A percentile compares a stretch with the other conserved stretches of the same genome.
phyloP scores from a whole-genome alignment of 2,888 invertebrate species.

The Coenonympha glycerion region DNA sequence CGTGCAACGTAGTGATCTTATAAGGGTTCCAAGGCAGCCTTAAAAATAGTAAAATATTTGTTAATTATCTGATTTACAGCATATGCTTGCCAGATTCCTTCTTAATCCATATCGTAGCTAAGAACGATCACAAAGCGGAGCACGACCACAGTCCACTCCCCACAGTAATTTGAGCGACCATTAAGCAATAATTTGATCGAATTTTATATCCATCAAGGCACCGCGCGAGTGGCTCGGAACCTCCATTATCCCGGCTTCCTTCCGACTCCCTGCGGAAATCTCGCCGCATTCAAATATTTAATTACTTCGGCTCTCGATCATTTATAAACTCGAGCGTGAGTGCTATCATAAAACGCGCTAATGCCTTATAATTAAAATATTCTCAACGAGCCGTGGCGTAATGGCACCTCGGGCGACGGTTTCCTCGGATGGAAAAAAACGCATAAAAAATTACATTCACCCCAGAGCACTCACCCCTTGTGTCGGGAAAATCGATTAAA shows the following conservation, averaged over 20 bases:
- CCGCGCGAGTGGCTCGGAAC: constrained; percentile 51
- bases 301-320: constrained; percentile 73
- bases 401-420: constrained; percentile 75
- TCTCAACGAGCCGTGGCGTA: constrained; percentile 77
- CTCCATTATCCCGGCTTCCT: constrained; percentile 61
- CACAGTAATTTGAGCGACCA: constrained; percentile 62
- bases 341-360: constrained; percentile 76
- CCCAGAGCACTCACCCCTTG: constrained; percentile 76
- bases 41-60: background rate
- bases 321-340: constrained; percentile 71
- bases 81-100: background rate
- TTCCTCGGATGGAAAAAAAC: constrained; percentile 69
- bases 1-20: no score
- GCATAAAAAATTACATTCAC: constrained; percentile 78
- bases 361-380: constrained; percentile 78
- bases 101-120: background rate
- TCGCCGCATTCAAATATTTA: constrained; percentile 76
- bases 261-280: constrained; percentile 69
- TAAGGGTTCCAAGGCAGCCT: background rate
- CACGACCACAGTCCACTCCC: constrained; percentile 39
- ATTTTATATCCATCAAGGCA: constrained; percentile 73
- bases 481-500: constrained; percentile 77
- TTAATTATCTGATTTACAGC: background rate
- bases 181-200: constrained; percentile 73
- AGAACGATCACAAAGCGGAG: constrained; percentile 22